A percentile compares a stretch with the other conserved stretches of the same genome.
Evolutionary conservation across 2,113 vertebrate genomes (phyloP).

Genomic region (Chionomys nivalis): DNA sequence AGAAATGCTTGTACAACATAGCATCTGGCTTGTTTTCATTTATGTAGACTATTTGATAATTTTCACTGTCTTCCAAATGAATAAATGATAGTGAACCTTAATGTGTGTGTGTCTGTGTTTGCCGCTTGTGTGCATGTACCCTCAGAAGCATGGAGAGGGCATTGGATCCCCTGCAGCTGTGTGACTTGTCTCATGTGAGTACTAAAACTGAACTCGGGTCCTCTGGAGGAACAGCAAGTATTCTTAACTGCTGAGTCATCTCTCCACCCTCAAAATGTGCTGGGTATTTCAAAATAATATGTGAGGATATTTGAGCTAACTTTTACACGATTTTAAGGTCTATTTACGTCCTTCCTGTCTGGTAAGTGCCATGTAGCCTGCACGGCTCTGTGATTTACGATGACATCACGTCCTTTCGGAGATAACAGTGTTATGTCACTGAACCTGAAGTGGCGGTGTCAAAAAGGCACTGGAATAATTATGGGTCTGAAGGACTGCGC

Average conservation of each 20-base stretch:
- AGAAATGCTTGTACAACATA: conserved; percentile 47
- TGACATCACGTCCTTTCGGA: conserved; percentile 76
- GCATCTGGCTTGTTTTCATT: conserved; percentile 47
- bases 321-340: conserved; percentile 76
- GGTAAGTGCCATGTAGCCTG: conserved; percentile 50
- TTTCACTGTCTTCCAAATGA: conserved; percentile 48
- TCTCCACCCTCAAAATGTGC: conserved; percentile 2
- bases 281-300: conserved; percentile 71
- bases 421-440: conserved; percentile 68
- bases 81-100: conserved; percentile 61
- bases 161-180: background rate
- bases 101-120: background rate
- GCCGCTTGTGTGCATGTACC: too few species aligned
- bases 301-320: conserved; percentile 65
- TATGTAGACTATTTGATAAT: conserved; percentile 56
- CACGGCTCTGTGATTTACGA: conserved; percentile 67
- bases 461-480: conserved; percentile 73
- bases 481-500: conserved; percentile 55
- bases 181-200: background rate
- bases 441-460: conserved; percentile 54
- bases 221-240: background rate
- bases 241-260: background rate
- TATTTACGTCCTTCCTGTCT: conserved; percentile 61
- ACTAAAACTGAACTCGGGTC: background rate
- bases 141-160: too few species aligned